Evolutionary conservation across 2,113 vertebrate species (phyloP), one percentile per base, ranked within the genome.

Genomic region (Stegostoma tigrinum): DNA sequence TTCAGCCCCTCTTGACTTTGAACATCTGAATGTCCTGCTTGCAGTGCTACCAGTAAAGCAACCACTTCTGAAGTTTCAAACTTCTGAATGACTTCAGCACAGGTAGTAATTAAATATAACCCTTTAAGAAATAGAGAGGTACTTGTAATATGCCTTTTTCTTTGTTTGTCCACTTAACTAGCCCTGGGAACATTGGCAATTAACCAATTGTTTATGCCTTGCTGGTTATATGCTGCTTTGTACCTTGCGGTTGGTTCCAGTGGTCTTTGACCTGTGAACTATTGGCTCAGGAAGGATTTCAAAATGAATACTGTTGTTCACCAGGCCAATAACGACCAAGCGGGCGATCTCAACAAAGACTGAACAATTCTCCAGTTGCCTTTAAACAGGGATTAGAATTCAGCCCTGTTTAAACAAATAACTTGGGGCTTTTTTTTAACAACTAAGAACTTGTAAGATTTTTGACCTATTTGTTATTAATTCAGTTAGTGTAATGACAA

Each of bases 41-140:
- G 72, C 42, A 95, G 67, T 72, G 61, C 48, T 23, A n/a, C 42
- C 89, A 91, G 24, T 90, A 90, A 30, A 38, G 61, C 89, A 34
- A 64, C 7, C 89, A 19, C 66, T 93, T 66, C 89, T 17, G 55
- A n/a, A 30, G 34, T 64, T 66, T 38, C 68, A 48, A 72, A 95
- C 21, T 27, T 75, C 34, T 72, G 42, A 34, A 34, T 19, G 68
- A 95, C 66, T 45, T 95, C 68, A 95, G 34, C 34, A 30, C 38
- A 95, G 45, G 94, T 70, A 72, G 42, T 67, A 30, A 72, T 95
- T 72, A 95, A 95, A 95, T 95, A 72, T 95, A 95, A 72, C 34
- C 66, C 64, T 95, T 75, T 52, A 72, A 75, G 94, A 42, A 95
- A 72, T 42, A 48, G 42, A 72, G 24, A 48, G 7, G 61, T 30